Conservation (phyloP, 2,888 invertebrate genomes). For the Polymixis flavicincta region DNA sequence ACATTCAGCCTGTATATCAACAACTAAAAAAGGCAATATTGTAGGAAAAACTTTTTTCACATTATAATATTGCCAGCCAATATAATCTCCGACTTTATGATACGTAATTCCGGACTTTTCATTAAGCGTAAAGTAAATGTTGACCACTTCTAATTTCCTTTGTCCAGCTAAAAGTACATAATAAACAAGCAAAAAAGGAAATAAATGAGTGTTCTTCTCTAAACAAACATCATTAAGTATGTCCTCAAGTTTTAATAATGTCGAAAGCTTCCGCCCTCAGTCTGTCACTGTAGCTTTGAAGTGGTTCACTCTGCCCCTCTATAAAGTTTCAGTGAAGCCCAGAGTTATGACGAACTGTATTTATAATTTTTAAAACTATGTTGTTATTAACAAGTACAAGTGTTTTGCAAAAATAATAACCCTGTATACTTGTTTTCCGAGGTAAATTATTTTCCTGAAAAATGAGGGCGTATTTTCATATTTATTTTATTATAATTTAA, state of each 20-base stretch:
- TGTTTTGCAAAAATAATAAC: conserved; percentile 15
- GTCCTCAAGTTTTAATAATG: conserved; percentile 60
- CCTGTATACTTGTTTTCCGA: not conserved
- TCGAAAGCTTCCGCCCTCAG: conserved; percentile 49
- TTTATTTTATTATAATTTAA: not conserved
- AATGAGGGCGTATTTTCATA: conserved; percentile 22
- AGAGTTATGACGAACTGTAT: conserved; percentile 20
- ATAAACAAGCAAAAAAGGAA: conserved; percentile 14
- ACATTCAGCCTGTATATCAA: not conserved
- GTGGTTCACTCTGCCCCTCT: conserved; percentile 40
- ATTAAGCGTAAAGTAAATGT: conserved; percentile 19
- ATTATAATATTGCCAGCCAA: not conserved
- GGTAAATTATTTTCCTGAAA: conserved; percentile 13
- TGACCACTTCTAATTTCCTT: conserved; percentile 24
- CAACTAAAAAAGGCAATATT: not conserved
- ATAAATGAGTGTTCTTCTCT: conserved; percentile 18
- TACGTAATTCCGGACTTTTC: conserved; percentile 1
- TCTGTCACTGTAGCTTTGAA: conserved; percentile 47
- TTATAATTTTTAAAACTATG: conserved; percentile 21
- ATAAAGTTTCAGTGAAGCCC: conserved; percentile 37
- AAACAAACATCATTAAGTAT: conserved; percentile 57
- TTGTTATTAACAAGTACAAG: not conserved
- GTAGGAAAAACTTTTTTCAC: not conserved
- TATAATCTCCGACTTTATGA: not conserved
- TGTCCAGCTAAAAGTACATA: conserved; percentile 14